Base-by-base conservation (phyloP, 37 sponge, comb jelly and placozoan species). In the Haliclona indistincta region DNA sequence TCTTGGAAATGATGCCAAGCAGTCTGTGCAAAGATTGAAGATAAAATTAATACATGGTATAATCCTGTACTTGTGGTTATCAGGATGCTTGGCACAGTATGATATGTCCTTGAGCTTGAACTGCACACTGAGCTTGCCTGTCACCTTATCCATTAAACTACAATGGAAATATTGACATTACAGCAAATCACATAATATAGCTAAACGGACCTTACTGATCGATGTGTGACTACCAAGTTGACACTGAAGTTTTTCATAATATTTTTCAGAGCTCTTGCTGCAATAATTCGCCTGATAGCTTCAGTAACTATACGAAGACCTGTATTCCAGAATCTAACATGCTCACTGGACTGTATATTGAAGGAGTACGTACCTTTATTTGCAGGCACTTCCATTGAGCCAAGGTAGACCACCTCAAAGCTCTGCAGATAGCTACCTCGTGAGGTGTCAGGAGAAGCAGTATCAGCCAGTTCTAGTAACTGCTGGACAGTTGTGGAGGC, bases 1-100 rank as follows among this genome's bases (percentile, higher is more conserved):
- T 29, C 3, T 54, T 71, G 38, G 44, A 63, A 4, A 86, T 72
- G 53, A 91, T 56, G 15, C 92, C 92, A 86, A 91, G 73, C 60
- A 91, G 36, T 55, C 92, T 91, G 37, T 53, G 47, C 10, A 61
- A 28, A 20, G 63, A 29, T n/a, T 29, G 32, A 20, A n/a, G 8
- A 61, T 61, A 29, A 8, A 28, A 23, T 13, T 29, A 11, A 61
- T n/a, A 33, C 22, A 26, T 54, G 32, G 4, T 41, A 42, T 17
- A 33, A 11, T 3, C 17, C 22, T 74, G 11, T 26, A 87, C 88
- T 51, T 75, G 6, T 43, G 34, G 69, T 77, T 82, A 5, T 88
- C 88, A 7, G 73, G 64, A 30, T 88, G 88, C 7, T 47, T 30
- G 20, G 83, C 77, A 76, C 88, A 88, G 29, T 66, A 67, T 10